Evolutionary conservation across 2,888 invertebrate species (phyloP), one percentile per base, ranked within the genome.

Genomic region (Phortica okadai): DNA sequence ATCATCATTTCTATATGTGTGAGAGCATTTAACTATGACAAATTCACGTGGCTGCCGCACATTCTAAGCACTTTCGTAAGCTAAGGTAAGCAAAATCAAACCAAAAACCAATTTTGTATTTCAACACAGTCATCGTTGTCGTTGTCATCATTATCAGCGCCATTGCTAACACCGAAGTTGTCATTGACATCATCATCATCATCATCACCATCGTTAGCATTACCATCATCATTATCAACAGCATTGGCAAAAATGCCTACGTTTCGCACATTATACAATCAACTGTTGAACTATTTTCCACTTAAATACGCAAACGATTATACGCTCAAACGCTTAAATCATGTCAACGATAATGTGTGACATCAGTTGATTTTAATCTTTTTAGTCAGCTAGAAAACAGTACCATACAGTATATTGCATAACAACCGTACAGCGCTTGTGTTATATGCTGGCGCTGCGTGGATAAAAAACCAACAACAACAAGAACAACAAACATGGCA

Each of bases 321-420:
- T 66, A 10, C 66, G 66, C 66, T 66, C 42, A 66, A 41, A 66
- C 16, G 42, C 66, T 66, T 66, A 66, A 66, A 66, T 66, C 66
- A 33, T 66, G 66, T 66, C 66, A 66, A 33, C 25, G 62, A 62
- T 62, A 62, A 62, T 25, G 16, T 62, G 62, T 41, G 41, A 41
- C 42, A 42, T n/a, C n/a, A n/a, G 42, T 42, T 66, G 66, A 66
- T 66, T 66, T 66, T 42, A 42, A 66, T 66, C 66, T 66, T 14
- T 66, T 66, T 42, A 42, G 66, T 66, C 42, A 66, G 33, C 42
- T 66, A 66, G 66, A 66, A 66, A 66, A 6, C 41, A 41, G 21
- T 66, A 11, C 11, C 21, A 21, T 1, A 21, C 21, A 21, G 21
- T 21, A 42, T 4, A 59, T 21, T 66, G 42, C 66, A 42, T n/a